phyloP scores from a whole-genome alignment of 2,797 vertebrate genomes.

The Tragelaphus eurycerus region DNA sequence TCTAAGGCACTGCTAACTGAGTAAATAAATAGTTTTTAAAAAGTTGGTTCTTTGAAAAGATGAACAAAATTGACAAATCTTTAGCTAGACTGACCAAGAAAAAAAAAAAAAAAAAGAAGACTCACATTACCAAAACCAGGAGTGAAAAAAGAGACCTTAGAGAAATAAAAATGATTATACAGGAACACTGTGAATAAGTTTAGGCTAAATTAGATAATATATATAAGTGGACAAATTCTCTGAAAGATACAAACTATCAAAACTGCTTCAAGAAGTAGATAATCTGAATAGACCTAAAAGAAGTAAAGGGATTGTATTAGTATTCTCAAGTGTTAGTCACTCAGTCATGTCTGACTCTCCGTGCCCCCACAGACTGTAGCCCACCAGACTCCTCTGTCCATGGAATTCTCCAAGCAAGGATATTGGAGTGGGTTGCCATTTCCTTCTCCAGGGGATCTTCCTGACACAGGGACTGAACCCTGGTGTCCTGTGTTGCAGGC shows the following conservation, averaged over 20 bases:
- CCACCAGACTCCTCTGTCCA: background rate
- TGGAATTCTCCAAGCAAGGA: background rate
- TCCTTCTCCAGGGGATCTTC: background rate
- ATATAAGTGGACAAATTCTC: background rate
- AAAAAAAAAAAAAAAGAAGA: background rate
- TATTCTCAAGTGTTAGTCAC: background rate
- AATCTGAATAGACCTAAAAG: background rate
- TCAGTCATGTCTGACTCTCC: background rate
- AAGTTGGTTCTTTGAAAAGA: slow-evolving; percentile 1
- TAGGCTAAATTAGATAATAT: background rate
- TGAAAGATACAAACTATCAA: slow-evolving; percentile 9
- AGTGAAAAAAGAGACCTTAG: slow-evolving; percentile 22
- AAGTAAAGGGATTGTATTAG: background rate
- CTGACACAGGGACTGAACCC: background rate
- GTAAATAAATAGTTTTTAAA: background rate
- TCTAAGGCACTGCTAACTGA: background rate
- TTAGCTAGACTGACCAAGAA: background rate
- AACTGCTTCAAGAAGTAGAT: background rate
- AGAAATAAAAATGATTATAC: slow-evolving; percentile 38
- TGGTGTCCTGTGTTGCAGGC: background rate
- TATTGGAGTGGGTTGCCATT: background rate
- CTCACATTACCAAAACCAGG: background rate
- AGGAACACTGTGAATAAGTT: background rate
- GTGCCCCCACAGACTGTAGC: background rate
- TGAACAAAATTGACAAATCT: background rate